These are phyloP conservation scores for Clivina fossor DNA, from an alignment of 2,888 invertebrate species.

Conservation along the genomic window DNA sequence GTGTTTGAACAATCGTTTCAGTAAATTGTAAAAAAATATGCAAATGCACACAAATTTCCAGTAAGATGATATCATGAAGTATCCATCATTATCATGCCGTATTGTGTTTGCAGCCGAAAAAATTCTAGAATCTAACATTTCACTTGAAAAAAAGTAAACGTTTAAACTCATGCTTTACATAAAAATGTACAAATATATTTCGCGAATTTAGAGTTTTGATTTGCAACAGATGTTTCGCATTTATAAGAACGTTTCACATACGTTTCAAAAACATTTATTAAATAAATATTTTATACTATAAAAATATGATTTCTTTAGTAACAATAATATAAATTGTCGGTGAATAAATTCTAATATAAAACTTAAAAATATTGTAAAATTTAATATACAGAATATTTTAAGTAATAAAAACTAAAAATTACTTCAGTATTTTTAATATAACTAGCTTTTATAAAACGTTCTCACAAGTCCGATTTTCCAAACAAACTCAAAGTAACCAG, in stretches of 20 bases:
- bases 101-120: conserved; percentile 7
- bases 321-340: not conserved
- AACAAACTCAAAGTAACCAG: too few species aligned
- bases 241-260: conserved; percentile 10
- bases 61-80: conserved; percentile 15
- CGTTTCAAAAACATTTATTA: not conserved
- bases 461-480: too few species aligned
- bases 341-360: too few species aligned
- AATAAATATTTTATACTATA: not conserved
- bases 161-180: conserved; percentile 24
- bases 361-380: too few species aligned
- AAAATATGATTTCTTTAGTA: too few species aligned
- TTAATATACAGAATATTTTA: too few species aligned
- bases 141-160: conserved; percentile 12
- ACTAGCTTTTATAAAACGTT: too few species aligned
- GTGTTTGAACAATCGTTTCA: too few species aligned
- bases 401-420: too few species aligned
- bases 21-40: conserved; percentile 21
- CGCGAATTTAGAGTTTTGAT: conserved; percentile 31
- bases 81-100: conserved; percentile 32
- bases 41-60: conserved; percentile 25
- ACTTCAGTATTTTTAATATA: too few species aligned
- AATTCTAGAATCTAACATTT: conserved; percentile 22
- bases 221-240: conserved; percentile 26
- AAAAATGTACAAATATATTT: conserved; percentile 21